These are phyloP conservation scores for Melipona beecheii DNA, from an alignment of 2,888 invertebrate species.

Conservation along the genomic window DNA sequence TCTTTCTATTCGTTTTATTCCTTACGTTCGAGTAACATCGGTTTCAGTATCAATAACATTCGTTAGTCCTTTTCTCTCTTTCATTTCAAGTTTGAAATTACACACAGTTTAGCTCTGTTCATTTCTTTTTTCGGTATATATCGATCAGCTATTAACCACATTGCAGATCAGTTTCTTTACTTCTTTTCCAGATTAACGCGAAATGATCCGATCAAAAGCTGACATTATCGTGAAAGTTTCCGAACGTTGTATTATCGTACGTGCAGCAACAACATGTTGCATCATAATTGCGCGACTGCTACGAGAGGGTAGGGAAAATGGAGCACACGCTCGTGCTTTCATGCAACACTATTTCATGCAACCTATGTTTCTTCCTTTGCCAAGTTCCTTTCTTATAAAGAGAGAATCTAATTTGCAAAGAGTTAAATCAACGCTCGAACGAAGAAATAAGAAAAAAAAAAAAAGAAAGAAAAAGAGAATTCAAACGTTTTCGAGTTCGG, in stretches of 20 bases:
- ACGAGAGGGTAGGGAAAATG: background rate
- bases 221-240: conserved; percentile 25
- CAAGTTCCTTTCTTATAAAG: background rate
- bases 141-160: background rate
- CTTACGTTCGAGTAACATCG: background rate
- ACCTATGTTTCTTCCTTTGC: background rate
- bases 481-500: background rate
- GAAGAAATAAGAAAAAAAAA: background rate
- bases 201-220: background rate
- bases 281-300: background rate
- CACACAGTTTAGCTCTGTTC: background rate
- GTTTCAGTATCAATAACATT: background rate
- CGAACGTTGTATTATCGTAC: background rate
- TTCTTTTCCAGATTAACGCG: background rate
- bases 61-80: too few species aligned
- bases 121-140: background rate
- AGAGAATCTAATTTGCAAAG: background rate
- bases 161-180: background rate
- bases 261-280: background rate
- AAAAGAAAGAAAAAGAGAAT: conserved; percentile 7
- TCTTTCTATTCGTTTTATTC: background rate
- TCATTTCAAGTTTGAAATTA: background rate
- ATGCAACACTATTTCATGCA: background rate
- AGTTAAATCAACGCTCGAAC: background rate
- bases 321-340: background rate